Evolutionary conservation across 2,113 vertebrate species (phyloP).

Genomic region (Astur gentilis): DNA sequence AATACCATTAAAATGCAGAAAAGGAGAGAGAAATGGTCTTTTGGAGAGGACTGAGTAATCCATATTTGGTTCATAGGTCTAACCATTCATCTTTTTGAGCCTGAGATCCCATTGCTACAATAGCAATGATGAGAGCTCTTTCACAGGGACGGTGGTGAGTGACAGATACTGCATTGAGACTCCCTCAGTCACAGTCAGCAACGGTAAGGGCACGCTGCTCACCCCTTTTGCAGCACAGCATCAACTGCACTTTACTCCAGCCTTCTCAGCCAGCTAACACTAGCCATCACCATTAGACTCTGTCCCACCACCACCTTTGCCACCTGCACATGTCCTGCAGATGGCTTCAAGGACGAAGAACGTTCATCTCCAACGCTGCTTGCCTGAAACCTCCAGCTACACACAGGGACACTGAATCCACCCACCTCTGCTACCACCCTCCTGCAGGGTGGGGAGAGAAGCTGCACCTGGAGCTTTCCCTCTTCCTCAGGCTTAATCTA

Average conservation of each 20-base stretch:
- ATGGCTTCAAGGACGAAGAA: neutral
- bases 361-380: neutral
- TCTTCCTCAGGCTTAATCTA: neutral
- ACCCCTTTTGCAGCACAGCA: neutral
- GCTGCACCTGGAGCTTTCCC: neutral
- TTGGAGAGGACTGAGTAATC: neutral
- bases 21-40: neutral
- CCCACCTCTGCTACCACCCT: neutral
- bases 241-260: neutral
- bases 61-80: neutral
- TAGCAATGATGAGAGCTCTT: neutral
- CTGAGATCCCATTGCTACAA: neutral
- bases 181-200: neutral
- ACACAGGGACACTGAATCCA: neutral
- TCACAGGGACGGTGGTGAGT: neutral
- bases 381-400: neutral
- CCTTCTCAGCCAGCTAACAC: neutral
- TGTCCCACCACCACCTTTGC: neutral
- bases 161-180: neutral
- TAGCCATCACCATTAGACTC: neutral
- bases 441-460: neutral
- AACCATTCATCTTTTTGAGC: neutral
- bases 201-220: neutral
- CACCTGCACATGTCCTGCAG: neutral
- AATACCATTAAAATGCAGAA: constrained; percentile 31